Percentiles rank a stretch among this genome's conserved stretches.
Evolutionary conservation across 2,113 vertebrate genomes (phyloP).

Genomic region (Carettochelys insculpta): DNA sequence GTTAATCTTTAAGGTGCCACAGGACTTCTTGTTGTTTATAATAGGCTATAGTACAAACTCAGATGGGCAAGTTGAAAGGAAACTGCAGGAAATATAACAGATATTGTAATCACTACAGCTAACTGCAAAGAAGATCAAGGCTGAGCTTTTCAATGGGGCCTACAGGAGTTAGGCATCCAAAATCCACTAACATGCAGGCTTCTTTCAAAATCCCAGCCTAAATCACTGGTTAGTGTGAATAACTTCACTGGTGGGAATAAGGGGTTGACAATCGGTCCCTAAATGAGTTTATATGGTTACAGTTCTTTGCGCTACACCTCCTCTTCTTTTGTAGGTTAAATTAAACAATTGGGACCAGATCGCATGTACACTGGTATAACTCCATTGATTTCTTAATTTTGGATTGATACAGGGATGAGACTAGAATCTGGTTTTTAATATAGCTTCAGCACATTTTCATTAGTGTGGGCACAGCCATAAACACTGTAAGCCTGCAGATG

Average conservation of each 20-base stretch:
- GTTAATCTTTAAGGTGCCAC: no score
- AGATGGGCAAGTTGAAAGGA: constrained; percentile 1
- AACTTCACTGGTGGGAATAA: background rate
- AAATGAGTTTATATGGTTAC: background rate
- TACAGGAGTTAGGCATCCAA: background rate
- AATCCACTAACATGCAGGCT: background rate
- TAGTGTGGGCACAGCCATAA: background rate
- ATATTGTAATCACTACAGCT: background rate
- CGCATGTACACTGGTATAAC: background rate
- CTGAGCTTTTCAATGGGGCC: constrained; percentile 59
- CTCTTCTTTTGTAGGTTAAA: background rate
- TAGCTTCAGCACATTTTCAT: background rate
- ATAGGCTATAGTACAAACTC: constrained; percentile 28
- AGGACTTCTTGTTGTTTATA: no score
- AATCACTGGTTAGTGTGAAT: background rate
- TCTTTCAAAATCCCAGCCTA: background rate
- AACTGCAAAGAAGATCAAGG: constrained; percentile 56
- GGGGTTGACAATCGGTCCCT: background rate
- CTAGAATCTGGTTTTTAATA: background rate
- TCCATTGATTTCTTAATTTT: background rate
- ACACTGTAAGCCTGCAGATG: background rate
- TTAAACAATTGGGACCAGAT: background rate
- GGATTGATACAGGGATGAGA: background rate
- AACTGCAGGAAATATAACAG: constrained; percentile 39
- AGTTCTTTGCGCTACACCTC: background rate